Percentiles rank a stretch among this genome's conserved stretches.
Conservation (phyloP, 1,140 invertebrate species). For the Cydia strobilella region DNA sequence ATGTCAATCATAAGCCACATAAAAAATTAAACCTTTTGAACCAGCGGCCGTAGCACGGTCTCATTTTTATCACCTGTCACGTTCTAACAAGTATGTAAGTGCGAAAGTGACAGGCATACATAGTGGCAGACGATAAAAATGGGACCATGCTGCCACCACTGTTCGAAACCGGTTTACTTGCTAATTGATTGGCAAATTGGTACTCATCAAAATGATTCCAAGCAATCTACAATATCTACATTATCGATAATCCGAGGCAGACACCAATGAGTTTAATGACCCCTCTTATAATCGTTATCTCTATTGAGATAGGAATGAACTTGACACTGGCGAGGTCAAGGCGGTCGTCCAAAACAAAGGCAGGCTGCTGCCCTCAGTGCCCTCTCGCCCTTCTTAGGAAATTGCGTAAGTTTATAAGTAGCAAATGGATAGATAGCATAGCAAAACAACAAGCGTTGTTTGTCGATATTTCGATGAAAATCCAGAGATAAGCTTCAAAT, state of each 20-base stretch:
- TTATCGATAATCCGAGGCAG: background rate
- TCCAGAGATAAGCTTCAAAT: background rate
- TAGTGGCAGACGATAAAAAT: no score
- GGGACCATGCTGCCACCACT: no score
- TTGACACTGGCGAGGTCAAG: background rate
- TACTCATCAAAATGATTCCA: background rate
- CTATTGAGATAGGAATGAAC: slow-evolving; percentile 8
- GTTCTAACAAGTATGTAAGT: no score
- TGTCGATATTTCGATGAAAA: background rate
- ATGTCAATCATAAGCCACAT: no score
- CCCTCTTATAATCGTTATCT: slow-evolving; percentile 2
- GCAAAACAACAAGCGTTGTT: background rate
- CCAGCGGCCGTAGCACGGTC: no score
- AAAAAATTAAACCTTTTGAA: no score
- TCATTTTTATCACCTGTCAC: no score
- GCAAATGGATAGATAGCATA: background rate
- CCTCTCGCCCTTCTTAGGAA: background rate
- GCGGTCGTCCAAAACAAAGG: background rate
- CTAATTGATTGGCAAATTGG: background rate
- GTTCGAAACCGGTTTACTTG: background rate
- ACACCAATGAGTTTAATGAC: slow-evolving; percentile 1
- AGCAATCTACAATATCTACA: background rate
- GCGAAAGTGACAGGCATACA: no score
- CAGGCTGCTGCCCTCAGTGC: background rate
- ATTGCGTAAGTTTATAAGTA: background rate